These are phyloP conservation scores for Rhagologus leucostigma DNA, from an alignment of 2,113 vertebrate species.

Conservation along the genomic window DNA sequence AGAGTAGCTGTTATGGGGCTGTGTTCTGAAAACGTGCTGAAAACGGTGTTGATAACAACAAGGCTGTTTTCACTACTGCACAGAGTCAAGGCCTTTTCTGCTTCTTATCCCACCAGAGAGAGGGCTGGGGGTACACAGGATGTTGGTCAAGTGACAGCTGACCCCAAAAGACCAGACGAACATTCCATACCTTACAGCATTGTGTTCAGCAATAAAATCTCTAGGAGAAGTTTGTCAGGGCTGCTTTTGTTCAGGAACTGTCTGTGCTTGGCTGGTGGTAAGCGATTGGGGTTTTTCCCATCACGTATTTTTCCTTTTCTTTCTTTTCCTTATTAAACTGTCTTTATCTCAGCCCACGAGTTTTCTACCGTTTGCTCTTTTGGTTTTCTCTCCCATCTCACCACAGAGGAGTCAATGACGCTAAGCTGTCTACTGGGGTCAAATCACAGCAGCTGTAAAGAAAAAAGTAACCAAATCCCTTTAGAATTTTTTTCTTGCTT, in stretches of 20 bases:
- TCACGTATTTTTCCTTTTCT: not conserved
- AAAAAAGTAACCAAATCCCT: not conserved
- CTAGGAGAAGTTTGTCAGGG: not conserved
- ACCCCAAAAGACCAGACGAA: not conserved
- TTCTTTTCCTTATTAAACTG: not conserved
- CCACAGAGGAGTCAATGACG: accelerated
- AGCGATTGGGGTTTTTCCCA: accelerated
- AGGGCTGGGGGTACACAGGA: not conserved
- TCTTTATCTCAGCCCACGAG: not conserved
- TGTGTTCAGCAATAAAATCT: not conserved
- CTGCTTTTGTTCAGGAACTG: accelerated
- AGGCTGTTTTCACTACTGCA: not conserved
- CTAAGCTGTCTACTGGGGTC: not conserved
- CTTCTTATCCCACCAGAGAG: not conserved
- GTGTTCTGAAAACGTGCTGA: not conserved
- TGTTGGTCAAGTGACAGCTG: not conserved
- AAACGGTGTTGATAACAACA: not conserved
- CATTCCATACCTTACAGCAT: not conserved
- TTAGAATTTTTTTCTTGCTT: not conserved
- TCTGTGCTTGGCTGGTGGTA: not conserved
- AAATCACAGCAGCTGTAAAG: not conserved
- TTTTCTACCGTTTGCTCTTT: not conserved
- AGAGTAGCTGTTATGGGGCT: not conserved
- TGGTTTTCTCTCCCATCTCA: not conserved
- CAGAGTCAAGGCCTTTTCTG: not conserved